Conservation (phyloP, 2,797 vertebrate genomes). For the Valencia hispanica region DNA sequence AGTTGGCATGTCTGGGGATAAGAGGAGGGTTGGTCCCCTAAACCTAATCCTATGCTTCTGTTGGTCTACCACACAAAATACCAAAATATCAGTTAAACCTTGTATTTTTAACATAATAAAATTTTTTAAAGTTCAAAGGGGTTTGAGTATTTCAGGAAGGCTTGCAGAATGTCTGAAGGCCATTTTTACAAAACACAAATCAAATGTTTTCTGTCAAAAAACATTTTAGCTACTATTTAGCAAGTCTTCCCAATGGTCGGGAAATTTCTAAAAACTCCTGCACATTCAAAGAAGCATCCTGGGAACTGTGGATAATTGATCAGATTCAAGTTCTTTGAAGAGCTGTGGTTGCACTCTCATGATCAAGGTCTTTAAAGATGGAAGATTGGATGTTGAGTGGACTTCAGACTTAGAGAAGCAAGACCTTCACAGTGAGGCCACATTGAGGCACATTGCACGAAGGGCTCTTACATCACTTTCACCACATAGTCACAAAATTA, state of each 20-base stretch:
- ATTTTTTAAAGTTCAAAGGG: background rate
- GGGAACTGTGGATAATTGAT: constrained; percentile 70
- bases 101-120: background rate
- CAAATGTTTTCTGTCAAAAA: constrained; percentile 36
- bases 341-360: constrained; percentile 78
- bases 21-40: too few relatives aligned
- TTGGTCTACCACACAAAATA: background rate
- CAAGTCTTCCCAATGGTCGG: constrained; percentile 38
- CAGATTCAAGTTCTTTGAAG: constrained; percentile 67
- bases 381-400: constrained; percentile 57
- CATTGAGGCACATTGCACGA: constrained; percentile 42
- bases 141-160: background rate
- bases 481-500: constrained; percentile 57
- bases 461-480: constrained; percentile 44
- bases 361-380: constrained; percentile 58
- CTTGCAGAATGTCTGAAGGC: constrained; percentile 21
- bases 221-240: constrained; percentile 32
- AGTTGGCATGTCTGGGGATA: too few relatives aligned
- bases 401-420: constrained; percentile 74
- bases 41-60: background rate
- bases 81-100: background rate
- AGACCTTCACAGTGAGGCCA: constrained; percentile 73
- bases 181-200: too few relatives aligned
- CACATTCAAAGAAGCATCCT: constrained; percentile 47
- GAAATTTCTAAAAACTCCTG: constrained; percentile 36